Percentiles rank a stretch among this genome's conserved stretches.
Conservation (phyloP, 2,113 vertebrate genomes). For the Brachirus orientalis region DNA sequence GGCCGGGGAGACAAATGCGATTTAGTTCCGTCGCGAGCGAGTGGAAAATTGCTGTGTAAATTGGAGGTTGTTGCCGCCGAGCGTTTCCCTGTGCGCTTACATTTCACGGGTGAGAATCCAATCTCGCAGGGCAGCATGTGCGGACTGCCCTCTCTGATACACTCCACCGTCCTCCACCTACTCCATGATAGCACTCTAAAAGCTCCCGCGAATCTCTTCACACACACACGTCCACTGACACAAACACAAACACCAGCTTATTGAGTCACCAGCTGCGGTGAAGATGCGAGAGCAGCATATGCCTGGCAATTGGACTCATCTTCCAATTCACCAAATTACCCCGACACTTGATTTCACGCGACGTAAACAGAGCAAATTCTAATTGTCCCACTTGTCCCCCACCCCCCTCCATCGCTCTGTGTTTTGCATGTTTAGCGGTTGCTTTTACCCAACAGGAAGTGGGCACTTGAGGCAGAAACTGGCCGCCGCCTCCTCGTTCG, state of each 20-base stretch:
- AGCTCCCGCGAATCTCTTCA: constrained; percentile 59
- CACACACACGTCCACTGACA: constrained; percentile 37
- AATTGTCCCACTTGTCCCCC: constrained; percentile 42
- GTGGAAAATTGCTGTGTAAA: constrained; percentile 81
- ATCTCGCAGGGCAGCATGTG: constrained; percentile 71
- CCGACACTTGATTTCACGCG: constrained; percentile 55
- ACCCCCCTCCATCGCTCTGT: constrained; percentile 2
- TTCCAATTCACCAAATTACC: constrained; percentile 58
- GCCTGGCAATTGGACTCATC: constrained; percentile 61
- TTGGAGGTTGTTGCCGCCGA: constrained; percentile 76
- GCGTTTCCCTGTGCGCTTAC: constrained; percentile 73
- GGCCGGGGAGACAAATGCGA: constrained; percentile 71
- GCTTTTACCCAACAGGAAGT: constrained; percentile 1
- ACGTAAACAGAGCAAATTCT: constrained; percentile 59
- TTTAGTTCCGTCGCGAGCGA: constrained; percentile 67
- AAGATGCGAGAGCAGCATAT: constrained; percentile 33
- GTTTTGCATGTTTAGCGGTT: constrained; percentile 5
- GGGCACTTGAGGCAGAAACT: constrained; percentile 11
- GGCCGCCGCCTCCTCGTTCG: constrained; percentile 17
- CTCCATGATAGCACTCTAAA: constrained; percentile 69
- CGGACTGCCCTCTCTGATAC: constrained; percentile 62
- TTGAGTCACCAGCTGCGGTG: constrained; percentile 43
- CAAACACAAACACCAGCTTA: constrained; percentile 34
- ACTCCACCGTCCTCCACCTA: constrained; percentile 69
- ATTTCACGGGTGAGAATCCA: constrained; percentile 82